These are phyloP conservation scores for Clavelina lepadiformis DNA, from an alignment of 23 tunicate genomes.

Conservation along the genomic window DNA sequence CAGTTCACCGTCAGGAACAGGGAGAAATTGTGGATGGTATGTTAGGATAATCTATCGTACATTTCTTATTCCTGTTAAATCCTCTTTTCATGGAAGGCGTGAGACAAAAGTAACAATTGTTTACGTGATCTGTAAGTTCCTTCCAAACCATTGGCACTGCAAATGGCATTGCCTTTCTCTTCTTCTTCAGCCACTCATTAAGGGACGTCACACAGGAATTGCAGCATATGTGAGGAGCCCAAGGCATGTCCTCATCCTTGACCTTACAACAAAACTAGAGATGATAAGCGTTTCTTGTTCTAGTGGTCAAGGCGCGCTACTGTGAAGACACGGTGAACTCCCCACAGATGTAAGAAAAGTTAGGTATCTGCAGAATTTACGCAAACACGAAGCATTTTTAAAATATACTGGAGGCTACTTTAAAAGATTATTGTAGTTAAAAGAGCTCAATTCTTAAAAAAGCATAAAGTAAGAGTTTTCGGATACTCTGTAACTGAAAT, in stretches of 20 bases:
- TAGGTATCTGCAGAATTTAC: slow-evolving; percentile 11
- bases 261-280: slow-evolving; percentile 20
- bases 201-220: slow-evolving; percentile 10
- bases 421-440: slow-evolving; percentile 17
- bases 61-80: slow-evolving; percentile 8
- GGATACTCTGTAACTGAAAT: neutral
- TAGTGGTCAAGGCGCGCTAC: slow-evolving; percentile 21
- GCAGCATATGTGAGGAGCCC: slow-evolving; percentile 33
- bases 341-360: slow-evolving; percentile 14
- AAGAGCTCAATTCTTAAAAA: slow-evolving; percentile 16
- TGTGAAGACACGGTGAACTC: slow-evolving; percentile 18
- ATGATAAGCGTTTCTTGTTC: slow-evolving; percentile 12
- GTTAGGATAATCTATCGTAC: slow-evolving; percentile 8
- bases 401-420: slow-evolving; percentile 19
- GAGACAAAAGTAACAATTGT: slow-evolving; percentile 23
- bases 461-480: neutral
- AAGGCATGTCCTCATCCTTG: slow-evolving; percentile 16
- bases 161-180: slow-evolving; percentile 25
- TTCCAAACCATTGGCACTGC: slow-evolving; percentile 40
- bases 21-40: slow-evolving; percentile 22
- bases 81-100: slow-evolving; percentile 4
- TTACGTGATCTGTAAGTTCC: slow-evolving; percentile 10
- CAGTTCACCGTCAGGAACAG: too few relatives aligned
- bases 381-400: slow-evolving; percentile 24
- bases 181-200: slow-evolving; percentile 16